Percentiles rank a stretch among this genome's conserved stretches.
Evolutionary conservation across 2,113 vertebrate genomes (phyloP).

Genomic region (Scatophagus argus): DNA sequence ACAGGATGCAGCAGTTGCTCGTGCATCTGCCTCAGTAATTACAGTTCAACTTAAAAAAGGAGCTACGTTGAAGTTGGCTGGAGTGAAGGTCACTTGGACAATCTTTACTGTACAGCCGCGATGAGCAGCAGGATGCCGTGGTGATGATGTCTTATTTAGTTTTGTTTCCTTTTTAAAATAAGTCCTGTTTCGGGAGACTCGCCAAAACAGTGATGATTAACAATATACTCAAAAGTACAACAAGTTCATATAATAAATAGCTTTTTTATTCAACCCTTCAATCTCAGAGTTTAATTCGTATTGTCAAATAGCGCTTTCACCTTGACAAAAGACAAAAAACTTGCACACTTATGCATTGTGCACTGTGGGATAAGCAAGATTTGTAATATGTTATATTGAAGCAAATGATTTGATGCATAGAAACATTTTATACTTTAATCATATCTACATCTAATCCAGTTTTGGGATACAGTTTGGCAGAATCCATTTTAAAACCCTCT

Average conservation of each 20-base stretch:
- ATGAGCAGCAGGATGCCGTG: conserved; percentile 1
- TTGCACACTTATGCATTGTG: conserved; percentile 48
- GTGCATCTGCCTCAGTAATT: conserved; percentile 71
- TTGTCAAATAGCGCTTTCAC: conserved; percentile 47
- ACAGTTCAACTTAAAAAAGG: conserved; percentile 55
- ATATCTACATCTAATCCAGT: conserved; percentile 60
- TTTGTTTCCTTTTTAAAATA: conserved; percentile 50
- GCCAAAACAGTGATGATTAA: not conserved
- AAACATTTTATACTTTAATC: conserved; percentile 63
- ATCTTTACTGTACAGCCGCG: conserved; percentile 7
- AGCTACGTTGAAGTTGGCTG: conserved; percentile 55
- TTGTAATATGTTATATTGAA: conserved; percentile 51
- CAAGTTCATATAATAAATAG: conserved; percentile 16
- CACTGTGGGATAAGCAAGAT: conserved; percentile 50
- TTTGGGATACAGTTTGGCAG: conserved; percentile 53
- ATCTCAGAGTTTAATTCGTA: conserved; percentile 46
- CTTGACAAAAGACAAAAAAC: conserved; percentile 47
- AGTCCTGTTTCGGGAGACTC: not conserved
- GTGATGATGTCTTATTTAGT: conserved; percentile 22
- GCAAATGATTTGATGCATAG: conserved; percentile 57
- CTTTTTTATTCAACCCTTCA: conserved; percentile 35
- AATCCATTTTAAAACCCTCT: conserved; percentile 63
- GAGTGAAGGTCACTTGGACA: conserved; percentile 36
- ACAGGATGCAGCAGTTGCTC: conserved; percentile 50
- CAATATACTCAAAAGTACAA: conserved; percentile 29